A percentile compares a stretch with the other conserved stretches of the same genome.
phyloP scores from a whole-genome alignment of 2,888 invertebrate genomes.

The Labia minor region DNA sequence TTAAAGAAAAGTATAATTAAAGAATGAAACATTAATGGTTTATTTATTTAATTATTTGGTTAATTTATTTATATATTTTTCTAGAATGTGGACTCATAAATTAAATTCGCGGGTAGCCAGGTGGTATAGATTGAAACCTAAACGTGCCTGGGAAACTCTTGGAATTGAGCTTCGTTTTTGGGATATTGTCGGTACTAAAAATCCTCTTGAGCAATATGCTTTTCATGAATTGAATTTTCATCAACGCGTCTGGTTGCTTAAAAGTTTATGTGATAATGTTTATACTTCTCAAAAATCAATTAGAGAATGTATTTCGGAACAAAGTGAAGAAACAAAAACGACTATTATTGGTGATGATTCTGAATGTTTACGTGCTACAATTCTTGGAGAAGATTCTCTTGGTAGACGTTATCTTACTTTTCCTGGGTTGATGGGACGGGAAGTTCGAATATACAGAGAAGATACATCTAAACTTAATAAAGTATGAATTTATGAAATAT shows the following conservation, averaged over 20 bases:
- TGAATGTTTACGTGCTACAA: not conserved
- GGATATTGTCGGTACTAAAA: constrained; percentile 39
- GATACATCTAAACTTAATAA: not conserved
- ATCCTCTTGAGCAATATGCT: constrained; percentile 38
- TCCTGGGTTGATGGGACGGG: not conserved
- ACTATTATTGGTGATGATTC: not conserved
- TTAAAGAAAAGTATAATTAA: not conserved
- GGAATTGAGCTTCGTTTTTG: constrained; percentile 47
- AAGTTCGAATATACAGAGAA: not conserved
- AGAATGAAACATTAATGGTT: too few relatives aligned
- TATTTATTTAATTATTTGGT: too few relatives aligned
- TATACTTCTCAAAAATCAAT: not conserved
- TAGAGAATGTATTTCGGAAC: not conserved
- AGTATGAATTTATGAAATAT: not conserved
- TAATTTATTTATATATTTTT: not conserved
- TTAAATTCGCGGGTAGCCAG: constrained; percentile 37
- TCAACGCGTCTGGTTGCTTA: constrained; percentile 45
- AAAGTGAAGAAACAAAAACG: not conserved
- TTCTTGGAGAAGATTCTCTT: not conserved
- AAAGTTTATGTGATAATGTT: constrained; percentile 42
- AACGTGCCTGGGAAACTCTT: constrained; percentile 33
- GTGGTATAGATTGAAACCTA: constrained; percentile 37
- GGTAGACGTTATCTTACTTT: not conserved
- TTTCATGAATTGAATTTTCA: constrained; percentile 43
- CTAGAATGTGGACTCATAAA: constrained; percentile 41